Conservation (phyloP, 2,888 invertebrate genomes). For the Amphimallon solstitiale region DNA sequence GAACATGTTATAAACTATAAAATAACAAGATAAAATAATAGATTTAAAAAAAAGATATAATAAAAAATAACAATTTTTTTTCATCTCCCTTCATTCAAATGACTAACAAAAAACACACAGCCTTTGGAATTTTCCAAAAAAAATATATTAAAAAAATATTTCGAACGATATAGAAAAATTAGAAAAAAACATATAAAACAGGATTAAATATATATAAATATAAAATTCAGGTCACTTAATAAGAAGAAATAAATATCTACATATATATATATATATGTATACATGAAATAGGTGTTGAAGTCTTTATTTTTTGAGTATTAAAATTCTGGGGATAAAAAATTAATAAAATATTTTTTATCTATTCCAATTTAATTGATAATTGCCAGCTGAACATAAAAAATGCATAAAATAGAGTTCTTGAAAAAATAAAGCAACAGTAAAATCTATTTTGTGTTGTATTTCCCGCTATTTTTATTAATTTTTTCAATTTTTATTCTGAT, state of each 20-base stretch:
- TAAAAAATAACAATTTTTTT: constrained; percentile 47
- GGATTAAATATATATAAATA: constrained; percentile 9
- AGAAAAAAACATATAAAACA: constrained; percentile 8
- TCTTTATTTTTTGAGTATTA: too few species aligned
- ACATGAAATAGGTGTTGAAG: not conserved
- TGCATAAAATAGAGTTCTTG: too few species aligned
- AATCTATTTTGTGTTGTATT: too few species aligned
- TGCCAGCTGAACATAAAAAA: too few species aligned
- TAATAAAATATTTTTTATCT: too few species aligned
- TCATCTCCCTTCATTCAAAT: constrained; percentile 42
- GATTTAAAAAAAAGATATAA: constrained; percentile 33
- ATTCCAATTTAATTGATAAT: too few species aligned
- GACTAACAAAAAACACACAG: constrained; percentile 60
- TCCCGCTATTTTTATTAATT: too few species aligned
- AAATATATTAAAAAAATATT: constrained; percentile 15
- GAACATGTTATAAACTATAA: constrained; percentile 40
- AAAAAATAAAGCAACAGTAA: too few species aligned
- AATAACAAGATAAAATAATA: constrained; percentile 51
- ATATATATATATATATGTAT: not conserved
- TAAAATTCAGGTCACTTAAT: not conserved
- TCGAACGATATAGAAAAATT: constrained; percentile 9
- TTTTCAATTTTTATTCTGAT: too few species aligned
- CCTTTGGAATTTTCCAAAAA: constrained; percentile 48
- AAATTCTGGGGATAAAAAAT: too few species aligned
- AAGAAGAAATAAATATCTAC: not conserved